These are phyloP conservation scores for Panagrolaimus sp. DNA, from an alignment of 1,140 invertebrate species.

Conservation along the genomic window DNA sequence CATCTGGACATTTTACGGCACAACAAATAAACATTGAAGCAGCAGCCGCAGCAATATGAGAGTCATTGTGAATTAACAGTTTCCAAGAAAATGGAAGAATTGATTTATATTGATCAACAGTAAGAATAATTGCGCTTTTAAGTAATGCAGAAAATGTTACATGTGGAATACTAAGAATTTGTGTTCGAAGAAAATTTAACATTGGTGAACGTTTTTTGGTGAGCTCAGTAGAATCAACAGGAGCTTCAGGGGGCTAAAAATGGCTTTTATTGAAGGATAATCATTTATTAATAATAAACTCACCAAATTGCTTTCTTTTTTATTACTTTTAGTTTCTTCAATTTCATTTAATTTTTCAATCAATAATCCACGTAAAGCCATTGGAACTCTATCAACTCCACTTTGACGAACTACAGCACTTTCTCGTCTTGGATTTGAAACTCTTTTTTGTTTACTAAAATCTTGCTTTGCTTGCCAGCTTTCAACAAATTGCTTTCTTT, in stretches of 20 bases:
- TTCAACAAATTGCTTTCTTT: slow-evolving; percentile 47
- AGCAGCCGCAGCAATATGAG: slow-evolving; percentile 62
- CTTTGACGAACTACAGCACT: slow-evolving; percentile 50
- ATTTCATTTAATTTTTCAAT: slow-evolving; percentile 57
- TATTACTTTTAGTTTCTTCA: slow-evolving; percentile 39
- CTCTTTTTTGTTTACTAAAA: slow-evolving; percentile 55
- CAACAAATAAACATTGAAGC: slow-evolving; percentile 84
- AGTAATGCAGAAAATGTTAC: slow-evolving; percentile 77
- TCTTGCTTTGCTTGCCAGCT: slow-evolving; percentile 57
- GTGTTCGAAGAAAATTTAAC: slow-evolving; percentile 46
- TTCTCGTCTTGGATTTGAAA: slow-evolving; percentile 49
- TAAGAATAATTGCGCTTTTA: slow-evolving; percentile 82
- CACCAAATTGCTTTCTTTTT: slow-evolving; percentile 31
- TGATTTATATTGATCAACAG: slow-evolving; percentile 78
- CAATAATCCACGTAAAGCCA: slow-evolving; percentile 52
- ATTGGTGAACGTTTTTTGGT: slow-evolving; percentile 29
- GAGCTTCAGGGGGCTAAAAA: neutral
- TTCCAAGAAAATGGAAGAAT: slow-evolving; percentile 87
- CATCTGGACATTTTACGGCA: slow-evolving; percentile 79
- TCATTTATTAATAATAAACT: slow-evolving; percentile 12
- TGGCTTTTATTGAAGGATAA: slow-evolving; percentile 1
- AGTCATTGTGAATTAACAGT: slow-evolving; percentile 73
- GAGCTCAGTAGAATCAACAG: slow-evolving; percentile 34
- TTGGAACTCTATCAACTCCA: slow-evolving; percentile 42
- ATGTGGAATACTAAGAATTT: slow-evolving; percentile 81